Base-by-base conservation (phyloP, 1,140 invertebrate genomes). In the Drosophila burlai region DNA sequence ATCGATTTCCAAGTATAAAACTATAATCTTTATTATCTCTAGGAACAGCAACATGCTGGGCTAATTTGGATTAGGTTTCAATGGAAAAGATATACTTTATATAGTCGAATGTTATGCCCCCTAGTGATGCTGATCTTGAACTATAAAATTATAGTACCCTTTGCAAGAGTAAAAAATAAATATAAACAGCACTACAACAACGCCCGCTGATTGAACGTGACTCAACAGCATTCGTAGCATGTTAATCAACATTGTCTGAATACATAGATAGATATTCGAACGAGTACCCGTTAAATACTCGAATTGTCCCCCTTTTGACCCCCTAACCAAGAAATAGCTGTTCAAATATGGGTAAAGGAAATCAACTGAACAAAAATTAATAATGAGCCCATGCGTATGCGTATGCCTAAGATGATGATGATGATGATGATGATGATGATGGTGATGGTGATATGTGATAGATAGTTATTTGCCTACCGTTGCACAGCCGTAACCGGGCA, bases 331-430 rank as follows among this genome's bases (percentile, higher is more conserved):
- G 42, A 47, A 69, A 18, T 43, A 34, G 67, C 64, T 54, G 31
- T 36, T 69, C 67, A 45, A 69, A 55, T 45, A 73, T 72, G 47
- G 71, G 38, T 58, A 73, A 61, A 52, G 71, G 71, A 74, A 74
- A 61, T 61, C 68, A 74, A 74, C 71, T 73, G 71, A 74, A 74
- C 71, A 74, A 60, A 74, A 74, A 74, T 74, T 74, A 52, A 74
- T 74, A 74, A 74, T 73, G 71, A 38, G 69, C 66, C 66, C 49
- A 58, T 58, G 43, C 68, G 45, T 43, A 69, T 69, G 64, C 68
- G 36, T 42, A 68, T 68, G 63, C 18, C 45, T 24, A 21, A n/a
- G n/a, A 24, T 2, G 24, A 24, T 24, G 24, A 24, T 24, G 2
- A 60, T 46, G 59, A 50, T 47, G 29, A 54, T 31, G 24, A 40